Base-by-base conservation (phyloP, 2,113 vertebrate genomes). In the Tenrec ecaudatus region DNA sequence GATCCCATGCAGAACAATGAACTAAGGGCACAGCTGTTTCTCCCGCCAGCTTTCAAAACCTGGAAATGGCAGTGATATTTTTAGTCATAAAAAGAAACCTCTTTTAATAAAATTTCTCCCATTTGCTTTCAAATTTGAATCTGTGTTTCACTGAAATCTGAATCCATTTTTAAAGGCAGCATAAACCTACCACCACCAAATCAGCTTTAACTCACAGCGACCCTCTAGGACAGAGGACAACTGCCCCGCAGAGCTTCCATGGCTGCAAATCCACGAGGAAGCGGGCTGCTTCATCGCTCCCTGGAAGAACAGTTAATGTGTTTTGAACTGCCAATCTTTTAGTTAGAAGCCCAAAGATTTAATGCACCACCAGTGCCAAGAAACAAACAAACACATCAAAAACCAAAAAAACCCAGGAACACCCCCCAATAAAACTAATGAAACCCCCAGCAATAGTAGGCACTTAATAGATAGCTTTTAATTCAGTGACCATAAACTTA, bases 91-190 rank as follows among this genome's bases (percentile, higher is more conserved):
- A 53, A 16, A 94, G 78, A 92, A 84, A 85, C 15, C n/a, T 23
- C 29, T 76, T 89, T 81, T 27, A 47, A 31, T 84, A 88, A 47
- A 31, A 64, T n/a, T 31, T 2, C 14, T 80, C 20, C 79, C 15
- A 71, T 53, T 43, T 91, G 57, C 40, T 83, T 93, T 75, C 83
- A 85, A 66, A 73, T 77, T 73, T 95, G 66, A 89, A 78, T 82
- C 89, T 90, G 9, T 75, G 91, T 93, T 84, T 88, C 38, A 43
- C 38, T 3, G 66, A 84, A 69, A 79, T 15, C 16, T 22, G 0
- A 66, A 71, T 16, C 16, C 25, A 31, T 73, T 77, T 23, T 62
- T 90, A 92, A n/a, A 81, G 87, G 81, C 31, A 81, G 68, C 15
- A 71, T 66, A 40, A 40, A 40, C 40, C 40, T 7, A 40, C 7